Conservation (phyloP, 2,888 invertebrate species). For the Alsophila aescularia region DNA sequence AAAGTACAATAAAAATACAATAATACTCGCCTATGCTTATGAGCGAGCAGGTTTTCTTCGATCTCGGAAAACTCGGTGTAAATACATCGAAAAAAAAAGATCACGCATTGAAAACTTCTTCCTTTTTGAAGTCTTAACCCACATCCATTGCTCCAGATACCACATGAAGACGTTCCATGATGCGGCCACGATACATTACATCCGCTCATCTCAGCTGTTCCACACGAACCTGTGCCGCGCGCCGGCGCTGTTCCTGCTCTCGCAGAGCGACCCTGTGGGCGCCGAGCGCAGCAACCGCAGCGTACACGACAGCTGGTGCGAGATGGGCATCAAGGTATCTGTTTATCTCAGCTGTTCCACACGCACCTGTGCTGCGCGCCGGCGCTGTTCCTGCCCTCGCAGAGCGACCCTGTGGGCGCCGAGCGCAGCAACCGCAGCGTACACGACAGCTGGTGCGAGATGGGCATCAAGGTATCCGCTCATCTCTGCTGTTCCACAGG, state of each 20-base stretch:
- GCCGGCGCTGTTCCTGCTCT: conserved; percentile 90
- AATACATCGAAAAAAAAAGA: too few relatives aligned
- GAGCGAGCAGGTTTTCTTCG: too few relatives aligned
- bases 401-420: conserved; percentile 89
- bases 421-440: conserved; percentile 88
- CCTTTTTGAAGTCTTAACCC: too few relatives aligned
- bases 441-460: conserved; percentile 89
- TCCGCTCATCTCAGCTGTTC: conserved; percentile 92
- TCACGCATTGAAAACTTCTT: too few relatives aligned
- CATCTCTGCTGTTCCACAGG: conserved; percentile 93
- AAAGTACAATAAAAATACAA: too few relatives aligned
- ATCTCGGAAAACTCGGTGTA: too few relatives aligned
- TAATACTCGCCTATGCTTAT: too few relatives aligned
- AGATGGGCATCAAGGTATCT: conserved; percentile 90
- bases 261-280: conserved; percentile 88
- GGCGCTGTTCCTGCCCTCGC: conserved; percentile 89
- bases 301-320: conserved; percentile 90
- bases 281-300: conserved; percentile 88
- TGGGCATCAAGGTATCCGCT: conserved; percentile 91
- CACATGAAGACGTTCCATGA: conserved; percentile 93
- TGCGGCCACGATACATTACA: conserved; percentile 93
- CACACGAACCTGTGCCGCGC: conserved; percentile 89
- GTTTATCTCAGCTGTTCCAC: conserved; percentile 93
- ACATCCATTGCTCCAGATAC: conserved; percentile 80
- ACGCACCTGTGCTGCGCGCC: conserved; percentile 90